phyloP scores from a whole-genome alignment of 1,140 invertebrate species.

The Hetaerina americana region DNA sequence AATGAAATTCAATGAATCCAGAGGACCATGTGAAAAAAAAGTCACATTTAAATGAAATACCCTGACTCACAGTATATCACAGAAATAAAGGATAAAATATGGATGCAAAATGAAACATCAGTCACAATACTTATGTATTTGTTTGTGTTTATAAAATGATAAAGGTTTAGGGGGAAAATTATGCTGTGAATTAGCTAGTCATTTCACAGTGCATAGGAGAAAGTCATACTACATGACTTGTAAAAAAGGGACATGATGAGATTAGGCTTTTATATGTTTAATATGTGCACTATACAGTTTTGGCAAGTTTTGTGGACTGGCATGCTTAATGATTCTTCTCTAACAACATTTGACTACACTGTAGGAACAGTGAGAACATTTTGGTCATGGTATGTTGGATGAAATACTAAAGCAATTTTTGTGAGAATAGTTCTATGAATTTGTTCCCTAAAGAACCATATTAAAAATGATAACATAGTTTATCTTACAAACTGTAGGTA shows the following conservation, averaged over 20 bases:
- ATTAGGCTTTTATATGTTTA: background rate
- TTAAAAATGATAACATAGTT: background rate
- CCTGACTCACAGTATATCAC: background rate
- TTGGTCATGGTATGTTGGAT: background rate
- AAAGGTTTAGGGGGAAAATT: background rate
- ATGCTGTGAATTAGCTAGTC: background rate
- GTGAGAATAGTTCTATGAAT: background rate
- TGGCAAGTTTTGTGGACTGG: background rate
- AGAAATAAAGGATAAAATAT: conserved; percentile 1
- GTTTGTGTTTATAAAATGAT: background rate
- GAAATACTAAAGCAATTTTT: background rate
- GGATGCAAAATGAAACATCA: background rate
- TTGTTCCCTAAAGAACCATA: background rate
- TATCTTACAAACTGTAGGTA: background rate
- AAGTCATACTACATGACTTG: background rate
- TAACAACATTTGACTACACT: background rate
- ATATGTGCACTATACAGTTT: background rate
- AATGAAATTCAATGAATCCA: background rate
- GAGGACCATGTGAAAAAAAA: background rate
- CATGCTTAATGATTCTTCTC: background rate
- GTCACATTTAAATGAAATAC: background rate
- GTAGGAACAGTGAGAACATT: background rate
- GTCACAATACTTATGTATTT: background rate
- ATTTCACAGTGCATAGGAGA: background rate
- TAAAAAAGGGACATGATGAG: background rate